Evolutionary conservation across 2,113 vertebrate genomes (phyloP).

Genomic region (Aix galericulata): DNA sequence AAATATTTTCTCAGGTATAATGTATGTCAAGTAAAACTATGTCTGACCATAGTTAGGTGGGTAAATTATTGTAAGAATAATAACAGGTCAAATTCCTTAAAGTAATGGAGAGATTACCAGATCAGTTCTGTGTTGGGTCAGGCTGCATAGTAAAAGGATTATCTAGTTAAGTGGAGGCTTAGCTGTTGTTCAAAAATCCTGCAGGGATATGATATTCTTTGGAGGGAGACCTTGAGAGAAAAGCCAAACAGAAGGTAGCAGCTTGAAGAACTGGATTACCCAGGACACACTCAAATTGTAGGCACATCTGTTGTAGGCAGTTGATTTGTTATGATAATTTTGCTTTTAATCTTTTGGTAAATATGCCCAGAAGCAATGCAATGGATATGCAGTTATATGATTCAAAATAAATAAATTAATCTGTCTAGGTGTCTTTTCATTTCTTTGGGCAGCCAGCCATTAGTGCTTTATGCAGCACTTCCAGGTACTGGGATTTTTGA

Average conservation of each 20-base stretch:
- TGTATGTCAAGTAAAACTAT: background rate
- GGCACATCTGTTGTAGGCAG: background rate
- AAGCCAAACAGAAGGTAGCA: background rate
- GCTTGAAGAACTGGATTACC: background rate
- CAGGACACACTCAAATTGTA: background rate
- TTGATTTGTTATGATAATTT: slow-evolving; percentile 65
- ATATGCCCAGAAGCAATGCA: slow-evolving; percentile 2
- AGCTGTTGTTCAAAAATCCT: background rate
- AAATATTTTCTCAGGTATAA: background rate
- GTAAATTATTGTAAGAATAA: background rate
- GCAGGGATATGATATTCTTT: background rate
- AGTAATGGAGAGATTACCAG: background rate
- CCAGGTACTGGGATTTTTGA: background rate
- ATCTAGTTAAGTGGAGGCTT: background rate
- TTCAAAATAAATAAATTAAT: slow-evolving; percentile 12
- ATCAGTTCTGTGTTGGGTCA: background rate
- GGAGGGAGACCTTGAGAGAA: background rate
- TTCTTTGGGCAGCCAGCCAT: background rate
- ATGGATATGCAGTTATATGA: background rate
- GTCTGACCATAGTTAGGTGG: rapidly evolving
- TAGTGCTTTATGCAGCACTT: background rate
- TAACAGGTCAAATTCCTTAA: background rate
- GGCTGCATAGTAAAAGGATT: background rate
- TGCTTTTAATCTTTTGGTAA: slow-evolving; percentile 52
- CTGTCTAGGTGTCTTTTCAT: background rate